Conservation (phyloP, 2,797 vertebrate species). For the Sarcoramphus papa region DNA sequence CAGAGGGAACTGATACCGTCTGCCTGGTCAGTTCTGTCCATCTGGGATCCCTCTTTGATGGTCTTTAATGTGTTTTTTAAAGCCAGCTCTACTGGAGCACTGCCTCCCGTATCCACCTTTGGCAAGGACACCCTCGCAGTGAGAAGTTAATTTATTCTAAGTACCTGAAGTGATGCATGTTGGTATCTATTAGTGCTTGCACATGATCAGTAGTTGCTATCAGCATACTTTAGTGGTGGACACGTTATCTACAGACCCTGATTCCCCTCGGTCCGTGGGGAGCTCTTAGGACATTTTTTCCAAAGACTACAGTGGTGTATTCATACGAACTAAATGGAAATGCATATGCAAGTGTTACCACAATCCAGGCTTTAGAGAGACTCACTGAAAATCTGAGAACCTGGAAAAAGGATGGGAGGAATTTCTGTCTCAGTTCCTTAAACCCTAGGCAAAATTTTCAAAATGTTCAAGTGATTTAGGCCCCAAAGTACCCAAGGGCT, state of each 20-base stretch:
- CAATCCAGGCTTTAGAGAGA: neutral
- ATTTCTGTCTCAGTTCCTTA: neutral
- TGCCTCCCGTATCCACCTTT: neutral
- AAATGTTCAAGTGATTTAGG: neutral
- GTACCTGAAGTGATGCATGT: neutral
- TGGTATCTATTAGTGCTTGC: neutral
- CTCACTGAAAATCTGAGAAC: neutral
- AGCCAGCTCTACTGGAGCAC: neutral
- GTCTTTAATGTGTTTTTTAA: neutral
- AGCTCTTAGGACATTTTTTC: neutral
- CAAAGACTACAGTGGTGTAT: neutral
- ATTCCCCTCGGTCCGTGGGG: fast-evolving
- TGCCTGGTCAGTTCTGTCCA: neutral
- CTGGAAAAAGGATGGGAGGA: neutral
- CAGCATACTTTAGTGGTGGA: neutral
- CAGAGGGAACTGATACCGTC: neutral
- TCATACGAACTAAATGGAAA: neutral
- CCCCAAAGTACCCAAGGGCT: neutral
- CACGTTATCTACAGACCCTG: neutral
- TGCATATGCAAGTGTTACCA: neutral
- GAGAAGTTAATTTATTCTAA: neutral
- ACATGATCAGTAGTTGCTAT: neutral
- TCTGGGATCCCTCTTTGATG: neutral
- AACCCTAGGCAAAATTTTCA: neutral
- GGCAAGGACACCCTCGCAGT: neutral